Base-by-base conservation (phyloP, 2,888 invertebrate genomes). In the Mesorhabditis spiculigera region DNA sequence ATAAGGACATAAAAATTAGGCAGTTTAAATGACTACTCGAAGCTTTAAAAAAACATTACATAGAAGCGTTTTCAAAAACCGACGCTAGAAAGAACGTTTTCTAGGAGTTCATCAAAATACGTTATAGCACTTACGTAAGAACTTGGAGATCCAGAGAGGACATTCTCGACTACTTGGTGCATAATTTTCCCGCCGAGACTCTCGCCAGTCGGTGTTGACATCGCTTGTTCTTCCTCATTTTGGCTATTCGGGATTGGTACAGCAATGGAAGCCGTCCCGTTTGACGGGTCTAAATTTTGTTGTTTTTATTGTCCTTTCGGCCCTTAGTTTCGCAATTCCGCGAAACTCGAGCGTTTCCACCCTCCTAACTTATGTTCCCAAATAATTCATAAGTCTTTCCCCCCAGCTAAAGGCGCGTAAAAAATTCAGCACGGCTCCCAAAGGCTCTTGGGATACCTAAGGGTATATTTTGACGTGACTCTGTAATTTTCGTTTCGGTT, bases 151-250 rank as follows among this genome's bases (percentile, higher is more conserved):
- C 58, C 58, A 50, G 58, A 50, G 58, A 50, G 58, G n/a, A 50
- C 58, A 50, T 50, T 50, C n/a, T 50, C 58, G n/a, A 50, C n/a
- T n/a, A 50, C 58, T 50, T 50, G 58, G 8, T 50, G 58, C 8
- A 10, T 50, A 50, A 50, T 50, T 50, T n/a, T 10, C n/a, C 58
- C 58, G n/a, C 58, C 58, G n/a, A 50, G 58, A 50, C 58, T 50
- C n/a, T 50, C 58, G 8, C 58, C 58, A 50, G 8, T 10, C 8
- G 58, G 58, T 10, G 58, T 50, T 50, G 58, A 50, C n/a, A 50
- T 13, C 8, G 58, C 10, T 13, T 13, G 58, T n/a, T 13, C n/a
- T n/a, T 50, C 58, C 58, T 50, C 58, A 50, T n/a, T n/a, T 50
- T 50, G 58, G n/a, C 58, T 50, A 1, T 28, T 28, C 58, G 58